Percentiles rank a stretch among this genome's conserved stretches.
Conservation (phyloP, 2,797 vertebrate genomes). For the Ceryle rudis region DNA sequence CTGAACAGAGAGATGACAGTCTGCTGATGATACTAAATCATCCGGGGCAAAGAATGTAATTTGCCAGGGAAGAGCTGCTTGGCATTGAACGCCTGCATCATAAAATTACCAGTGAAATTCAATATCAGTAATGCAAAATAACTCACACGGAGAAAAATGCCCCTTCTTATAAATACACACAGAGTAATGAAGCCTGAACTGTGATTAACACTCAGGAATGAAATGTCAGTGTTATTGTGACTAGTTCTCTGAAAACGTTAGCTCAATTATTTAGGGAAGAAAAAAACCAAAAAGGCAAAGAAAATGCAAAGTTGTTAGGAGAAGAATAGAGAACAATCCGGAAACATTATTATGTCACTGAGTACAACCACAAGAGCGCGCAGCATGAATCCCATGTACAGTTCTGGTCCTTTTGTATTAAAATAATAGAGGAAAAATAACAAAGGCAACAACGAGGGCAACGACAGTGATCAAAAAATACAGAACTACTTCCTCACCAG, state of each 20-base stretch:
- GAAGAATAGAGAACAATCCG: conserved; percentile 9
- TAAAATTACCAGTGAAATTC: conserved; percentile 37
- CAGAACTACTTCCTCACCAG: neutral
- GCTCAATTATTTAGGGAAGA: neutral
- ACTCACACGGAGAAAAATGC: neutral
- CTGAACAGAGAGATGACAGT: conserved; percentile 38
- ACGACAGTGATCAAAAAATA: neutral
- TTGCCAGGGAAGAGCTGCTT: conserved; percentile 48
- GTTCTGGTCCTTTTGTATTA: neutral
- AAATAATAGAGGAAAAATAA: neutral
- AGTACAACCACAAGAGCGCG: neutral
- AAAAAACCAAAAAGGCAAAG: neutral
- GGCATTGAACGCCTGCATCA: conserved; percentile 1
- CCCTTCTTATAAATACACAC: neutral
- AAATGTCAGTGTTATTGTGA: neutral
- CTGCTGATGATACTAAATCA: conserved; percentile 58
- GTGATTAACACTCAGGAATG: neutral
- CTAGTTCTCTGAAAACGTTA: neutral
- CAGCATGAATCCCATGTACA: neutral
- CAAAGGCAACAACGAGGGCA: neutral
- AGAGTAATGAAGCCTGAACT: neutral
- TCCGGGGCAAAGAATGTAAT: conserved; percentile 41
- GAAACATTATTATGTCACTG: neutral
- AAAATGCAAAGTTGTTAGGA: neutral
- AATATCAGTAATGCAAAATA: conserved; percentile 13